Evolutionary conservation across 2,113 vertebrate species (phyloP), one percentile per base, ranked within the genome.

Genomic region (Labeo rohita): DNA sequence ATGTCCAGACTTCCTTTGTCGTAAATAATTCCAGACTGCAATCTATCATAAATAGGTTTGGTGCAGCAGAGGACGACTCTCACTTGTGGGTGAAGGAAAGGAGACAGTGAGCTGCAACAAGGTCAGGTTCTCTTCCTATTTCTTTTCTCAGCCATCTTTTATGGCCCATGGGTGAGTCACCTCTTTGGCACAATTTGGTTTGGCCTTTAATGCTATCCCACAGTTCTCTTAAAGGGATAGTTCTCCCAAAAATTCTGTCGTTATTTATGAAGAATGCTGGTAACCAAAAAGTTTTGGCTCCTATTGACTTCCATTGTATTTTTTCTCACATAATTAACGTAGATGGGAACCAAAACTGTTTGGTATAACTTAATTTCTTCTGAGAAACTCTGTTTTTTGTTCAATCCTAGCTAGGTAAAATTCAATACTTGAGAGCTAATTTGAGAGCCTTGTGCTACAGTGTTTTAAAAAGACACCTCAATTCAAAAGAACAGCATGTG

Each of bases 21-120:
- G 63, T 63, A 84, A 72, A 80, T 75, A 36, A 83, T 70, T 68
- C 70, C 75, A 80, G 43, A 75, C n/a, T 70, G 39, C 15, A 56
- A 56, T 87, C 70, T 84, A 61, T 84, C 77, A 83, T 86, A 80
- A 89, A 84, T 65, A 77, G 43, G 36, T 74, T 86, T 86, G 77
- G 36, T 84, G 47, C 84, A 76, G 72, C n/a, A 88, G 73, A 70
- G 59, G 61, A 83, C 49, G 80, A 49, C 74, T 78, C 75, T 45
- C 74, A 83, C 78, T 72, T 75, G 18, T 72, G 73, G 83, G 76
- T 77, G 66, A 79, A 70, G 80, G 45, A 85, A 74, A 84, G 59
- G 36, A 84, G 85, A 84, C 49, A 68, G 43, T 86, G 72, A 70
- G 77, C 59, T 65, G 70, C 45, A 77, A 84, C 72, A 77, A 89